Evolutionary conservation across 2,888 invertebrate genomes (phyloP).

Genomic region (Candidula unifasciata): DNA sequence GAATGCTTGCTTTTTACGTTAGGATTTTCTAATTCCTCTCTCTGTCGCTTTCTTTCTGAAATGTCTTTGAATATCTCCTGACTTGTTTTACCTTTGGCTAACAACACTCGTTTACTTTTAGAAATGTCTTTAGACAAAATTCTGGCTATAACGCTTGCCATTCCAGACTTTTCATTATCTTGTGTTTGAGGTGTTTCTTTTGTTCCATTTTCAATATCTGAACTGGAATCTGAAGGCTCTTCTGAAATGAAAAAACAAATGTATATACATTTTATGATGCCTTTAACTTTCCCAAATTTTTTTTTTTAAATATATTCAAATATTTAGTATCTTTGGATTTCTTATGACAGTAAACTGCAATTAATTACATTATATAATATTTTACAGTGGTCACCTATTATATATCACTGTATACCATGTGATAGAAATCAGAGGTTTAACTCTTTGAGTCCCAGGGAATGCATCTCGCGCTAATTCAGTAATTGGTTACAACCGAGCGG

Average conservation of each 20-base stretch:
- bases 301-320: too few relatives aligned
- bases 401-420: too few relatives aligned
- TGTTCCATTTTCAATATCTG: conserved; percentile 14
- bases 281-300: too few relatives aligned
- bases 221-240: neutral
- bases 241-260: neutral
- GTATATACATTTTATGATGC: neutral
- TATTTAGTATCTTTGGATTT: too few relatives aligned
- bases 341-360: too few relatives aligned
- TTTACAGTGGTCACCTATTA: too few relatives aligned
- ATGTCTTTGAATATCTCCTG: conserved; percentile 44
- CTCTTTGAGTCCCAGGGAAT: too few relatives aligned
- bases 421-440: too few relatives aligned
- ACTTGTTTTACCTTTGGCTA: conserved; percentile 48
- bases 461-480: too few relatives aligned
- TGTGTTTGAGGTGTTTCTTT: neutral
- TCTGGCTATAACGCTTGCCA: conserved; percentile 49
- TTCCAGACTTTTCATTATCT: conserved; percentile 42
- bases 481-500: too few relatives aligned
- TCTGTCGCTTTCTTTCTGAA: conserved; percentile 39
- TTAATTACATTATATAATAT: too few relatives aligned
- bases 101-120: conserved; percentile 41
- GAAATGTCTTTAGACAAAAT: conserved; percentile 46
- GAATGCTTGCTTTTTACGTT: neutral
- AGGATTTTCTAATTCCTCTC: conserved; percentile 24